Conservation (phyloP, 1,140 invertebrate genomes). For the Drosophila aff. region DNA sequence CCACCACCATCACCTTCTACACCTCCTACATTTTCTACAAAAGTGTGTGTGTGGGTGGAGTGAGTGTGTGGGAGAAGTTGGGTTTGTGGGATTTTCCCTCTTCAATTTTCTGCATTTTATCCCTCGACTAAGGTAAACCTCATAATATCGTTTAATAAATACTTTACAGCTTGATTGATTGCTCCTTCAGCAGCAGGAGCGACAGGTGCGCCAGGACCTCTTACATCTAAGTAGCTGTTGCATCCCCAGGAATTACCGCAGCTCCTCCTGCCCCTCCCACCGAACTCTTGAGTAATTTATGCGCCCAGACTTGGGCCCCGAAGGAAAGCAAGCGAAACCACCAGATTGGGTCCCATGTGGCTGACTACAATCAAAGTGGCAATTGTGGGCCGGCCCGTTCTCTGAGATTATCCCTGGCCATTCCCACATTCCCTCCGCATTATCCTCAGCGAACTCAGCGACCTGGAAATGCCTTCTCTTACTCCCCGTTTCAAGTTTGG, state of each 20-base stretch:
- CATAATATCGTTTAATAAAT: constrained; percentile 83
- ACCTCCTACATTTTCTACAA: not conserved
- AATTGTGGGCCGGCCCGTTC: constrained; percentile 48
- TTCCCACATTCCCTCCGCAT: not conserved
- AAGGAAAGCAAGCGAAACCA: constrained; percentile 40
- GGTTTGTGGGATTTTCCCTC: constrained; percentile 10
- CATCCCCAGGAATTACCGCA: constrained; percentile 18
- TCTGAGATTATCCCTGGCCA: constrained; percentile 40
- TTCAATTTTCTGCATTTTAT: constrained; percentile 32
- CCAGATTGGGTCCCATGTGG: constrained; percentile 80
- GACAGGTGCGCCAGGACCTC: constrained; percentile 67
- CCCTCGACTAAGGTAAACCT: constrained; percentile 59
- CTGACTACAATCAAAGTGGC: constrained; percentile 78
- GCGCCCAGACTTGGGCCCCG: constrained; percentile 42
- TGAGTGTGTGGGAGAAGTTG: not conserved
- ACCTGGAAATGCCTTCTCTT: constrained; percentile 64
- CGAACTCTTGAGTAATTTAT: constrained; percentile 62
- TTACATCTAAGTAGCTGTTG: constrained; percentile 55
- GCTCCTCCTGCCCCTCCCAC: not conserved
- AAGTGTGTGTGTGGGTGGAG: not conserved
- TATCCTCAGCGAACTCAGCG: constrained; percentile 55
- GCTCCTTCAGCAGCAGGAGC: constrained; percentile 40
- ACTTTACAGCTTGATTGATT: constrained; percentile 82
- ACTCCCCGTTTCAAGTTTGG: constrained; percentile 28
- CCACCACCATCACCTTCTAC: not conserved